Percentiles rank a stretch among this genome's conserved stretches.
phyloP scores from a whole-genome alignment of 1,140 invertebrate genomes.

The Atta colombica region DNA sequence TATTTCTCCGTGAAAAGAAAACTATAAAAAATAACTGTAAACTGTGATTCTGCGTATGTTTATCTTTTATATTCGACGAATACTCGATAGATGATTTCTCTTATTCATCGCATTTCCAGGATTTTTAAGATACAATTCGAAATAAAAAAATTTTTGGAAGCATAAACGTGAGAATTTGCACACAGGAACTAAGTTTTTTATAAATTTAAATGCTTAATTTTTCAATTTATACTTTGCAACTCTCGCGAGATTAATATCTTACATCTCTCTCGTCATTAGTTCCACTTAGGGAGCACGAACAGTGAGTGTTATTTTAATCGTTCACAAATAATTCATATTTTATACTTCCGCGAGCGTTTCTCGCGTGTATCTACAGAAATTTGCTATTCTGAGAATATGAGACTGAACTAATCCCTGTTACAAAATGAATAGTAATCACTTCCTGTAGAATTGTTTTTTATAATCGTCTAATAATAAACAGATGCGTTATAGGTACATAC shows the following conservation, averaged over 20 bases:
- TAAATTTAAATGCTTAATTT: neutral
- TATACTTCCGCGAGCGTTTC: conserved; percentile 53
- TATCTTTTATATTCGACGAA: neutral
- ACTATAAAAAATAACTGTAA: conserved; percentile 29
- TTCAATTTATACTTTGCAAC: neutral
- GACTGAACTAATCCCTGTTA: conserved; percentile 27
- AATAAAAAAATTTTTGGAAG: neutral
- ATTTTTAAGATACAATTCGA: neutral
- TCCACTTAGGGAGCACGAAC: conserved; percentile 58
- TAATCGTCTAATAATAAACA: neutral
- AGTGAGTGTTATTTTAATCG: conserved; percentile 59
- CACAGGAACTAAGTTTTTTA: neutral
- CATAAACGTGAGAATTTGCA: neutral
- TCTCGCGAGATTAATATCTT: conserved; percentile 69
- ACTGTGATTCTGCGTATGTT: neutral
- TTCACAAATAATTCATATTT: conserved; percentile 64
- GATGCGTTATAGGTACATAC: neutral
- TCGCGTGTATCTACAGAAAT: neutral
- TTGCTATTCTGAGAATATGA: conserved; percentile 46
- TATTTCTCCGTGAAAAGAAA: neutral
- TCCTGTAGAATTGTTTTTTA: neutral
- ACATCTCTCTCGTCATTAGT: conserved; percentile 66
- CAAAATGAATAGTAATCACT: conserved; percentile 14
- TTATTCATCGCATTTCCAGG: neutral
- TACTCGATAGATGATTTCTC: neutral